Evolutionary conservation across 53 echinoderm and acorn worm genomes (phyloP).

Genomic region (Mesocentrotus franciscanus): DNA sequence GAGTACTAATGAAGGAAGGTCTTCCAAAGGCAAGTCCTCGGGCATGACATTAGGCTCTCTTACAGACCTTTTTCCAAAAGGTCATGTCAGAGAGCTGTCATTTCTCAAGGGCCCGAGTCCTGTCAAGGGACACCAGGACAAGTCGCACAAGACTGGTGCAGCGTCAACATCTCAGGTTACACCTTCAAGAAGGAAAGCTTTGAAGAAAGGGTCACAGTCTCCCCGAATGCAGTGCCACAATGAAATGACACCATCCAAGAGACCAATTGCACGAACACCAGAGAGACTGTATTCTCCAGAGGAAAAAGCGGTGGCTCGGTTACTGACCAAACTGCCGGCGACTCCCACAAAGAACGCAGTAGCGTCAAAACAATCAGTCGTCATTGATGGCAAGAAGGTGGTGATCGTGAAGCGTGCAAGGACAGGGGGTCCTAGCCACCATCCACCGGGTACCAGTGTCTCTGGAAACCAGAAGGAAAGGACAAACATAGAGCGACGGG

Average conservation of each 20-base stretch:
- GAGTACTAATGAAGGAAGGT: background rate
- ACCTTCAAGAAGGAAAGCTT: slow-evolving; percentile 15
- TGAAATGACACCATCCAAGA: slow-evolving; percentile 44
- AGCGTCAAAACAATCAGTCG: too few relatives aligned
- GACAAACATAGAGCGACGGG: background rate
- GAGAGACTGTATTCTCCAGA: slow-evolving; percentile 56
- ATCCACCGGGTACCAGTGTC: background rate
- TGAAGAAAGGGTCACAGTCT: background rate
- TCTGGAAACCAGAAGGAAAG: background rate
- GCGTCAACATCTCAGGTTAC: slow-evolving; percentile 33
- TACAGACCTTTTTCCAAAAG: background rate
- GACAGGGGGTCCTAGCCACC: background rate
- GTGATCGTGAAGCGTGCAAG: background rate
- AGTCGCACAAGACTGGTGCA: background rate
- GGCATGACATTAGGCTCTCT: background rate
- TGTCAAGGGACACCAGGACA: background rate
- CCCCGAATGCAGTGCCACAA: slow-evolving; percentile 5
- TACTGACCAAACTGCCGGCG: slow-evolving; percentile 53
- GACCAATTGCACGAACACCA: background rate
- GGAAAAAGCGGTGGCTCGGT: slow-evolving; percentile 56
- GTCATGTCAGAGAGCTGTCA: background rate
- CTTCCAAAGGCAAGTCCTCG: background rate
- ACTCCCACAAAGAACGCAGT: slow-evolving; percentile 18
- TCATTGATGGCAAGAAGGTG: slow-evolving; percentile 31
- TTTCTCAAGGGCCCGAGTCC: background rate